These are phyloP conservation scores for Eupithecia subfuscata DNA, from an alignment of 2,888 invertebrate genomes.

Conservation along the genomic window DNA sequence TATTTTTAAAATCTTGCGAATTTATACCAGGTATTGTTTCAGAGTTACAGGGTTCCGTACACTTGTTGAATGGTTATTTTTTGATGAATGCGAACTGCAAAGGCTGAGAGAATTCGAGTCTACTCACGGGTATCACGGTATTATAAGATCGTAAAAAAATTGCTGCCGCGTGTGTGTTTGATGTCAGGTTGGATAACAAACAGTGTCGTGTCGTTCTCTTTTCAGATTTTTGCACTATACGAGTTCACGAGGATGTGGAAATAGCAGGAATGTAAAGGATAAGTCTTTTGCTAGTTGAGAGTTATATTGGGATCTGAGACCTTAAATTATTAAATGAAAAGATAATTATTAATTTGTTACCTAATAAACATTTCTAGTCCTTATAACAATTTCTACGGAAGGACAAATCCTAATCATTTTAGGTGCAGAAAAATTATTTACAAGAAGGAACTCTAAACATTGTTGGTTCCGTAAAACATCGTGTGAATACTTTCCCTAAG, in stretches of 20 bases:
- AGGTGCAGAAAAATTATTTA: neutral
- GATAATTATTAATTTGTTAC: too few relatives aligned
- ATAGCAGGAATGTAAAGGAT: too few relatives aligned
- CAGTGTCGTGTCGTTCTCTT: too few relatives aligned
- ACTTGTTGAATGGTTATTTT: conserved; percentile 77
- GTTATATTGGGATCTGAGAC: too few relatives aligned
- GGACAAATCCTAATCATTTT: neutral
- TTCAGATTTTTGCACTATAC: too few relatives aligned
- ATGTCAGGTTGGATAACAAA: too few relatives aligned
- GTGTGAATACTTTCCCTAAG: conserved; percentile 44
- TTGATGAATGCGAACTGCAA: conserved; percentile 25
- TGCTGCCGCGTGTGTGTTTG: too few relatives aligned
- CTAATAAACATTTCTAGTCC: neutral
- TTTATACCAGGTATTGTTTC: conserved; percentile 46
- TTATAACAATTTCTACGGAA: neutral
- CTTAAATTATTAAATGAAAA: too few relatives aligned
- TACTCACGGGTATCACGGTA: neutral
- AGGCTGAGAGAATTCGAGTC: neutral
- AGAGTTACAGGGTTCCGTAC: conserved; percentile 53
- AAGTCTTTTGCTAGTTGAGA: too few relatives aligned
- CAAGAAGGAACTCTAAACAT: conserved; percentile 39
- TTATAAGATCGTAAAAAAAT: too few relatives aligned
- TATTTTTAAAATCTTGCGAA: conserved; percentile 46
- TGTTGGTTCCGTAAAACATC: conserved; percentile 37
- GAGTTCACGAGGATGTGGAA: too few relatives aligned